Evolutionary conservation across 2,113 vertebrate genomes (phyloP), one percentile per base, ranked within the genome.

Genomic region (Donacobius atricapilla): DNA sequence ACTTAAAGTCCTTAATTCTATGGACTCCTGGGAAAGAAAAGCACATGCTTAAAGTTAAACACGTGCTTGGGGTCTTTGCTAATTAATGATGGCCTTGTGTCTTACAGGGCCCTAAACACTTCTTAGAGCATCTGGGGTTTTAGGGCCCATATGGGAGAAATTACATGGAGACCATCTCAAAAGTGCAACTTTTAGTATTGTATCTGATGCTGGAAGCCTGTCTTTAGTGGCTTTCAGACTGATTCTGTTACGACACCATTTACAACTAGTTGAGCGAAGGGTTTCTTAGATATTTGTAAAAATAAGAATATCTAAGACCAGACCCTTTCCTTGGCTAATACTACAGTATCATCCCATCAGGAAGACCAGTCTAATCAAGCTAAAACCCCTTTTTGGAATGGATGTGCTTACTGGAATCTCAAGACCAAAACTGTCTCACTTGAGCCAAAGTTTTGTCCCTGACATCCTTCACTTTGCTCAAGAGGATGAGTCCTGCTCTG

Each of bases 11-110:
- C 50, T 87, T 72, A 93, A 50, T 85, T 84, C 88, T 37, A 25
- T 10, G 77, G 85, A 70, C 83, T 79, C 75, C 75, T 57, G 88
- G 80, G 80, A 89, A 65, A 77, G 39, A 63, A 83, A 95, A 93
- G 79, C 63, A 79, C 63, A 68, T 65, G 81, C 83, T 57, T 79
- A 31, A 87, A 95, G 93, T 97, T 93, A 97, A 97, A 96, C 91
- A 87, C 2, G 50, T 95, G 95, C 91, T 72, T 51, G 89, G 89
- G 85, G 92, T 94, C 85, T 95, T 85, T 86, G 83, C 89, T 95
- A 96, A 96, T 96, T 93, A 95, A 50, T 66, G 95, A 87, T 79
- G 79, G 87, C 87, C 95, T 87, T 79, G 37, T 53, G 47, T 96
- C 94, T 96, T 90, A 86, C 50, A 86, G 77, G 69, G 93, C 69